These are phyloP conservation scores for Pseudomyrmex concolor DNA, from an alignment of 1,140 invertebrate genomes.

Conservation along the genomic window DNA sequence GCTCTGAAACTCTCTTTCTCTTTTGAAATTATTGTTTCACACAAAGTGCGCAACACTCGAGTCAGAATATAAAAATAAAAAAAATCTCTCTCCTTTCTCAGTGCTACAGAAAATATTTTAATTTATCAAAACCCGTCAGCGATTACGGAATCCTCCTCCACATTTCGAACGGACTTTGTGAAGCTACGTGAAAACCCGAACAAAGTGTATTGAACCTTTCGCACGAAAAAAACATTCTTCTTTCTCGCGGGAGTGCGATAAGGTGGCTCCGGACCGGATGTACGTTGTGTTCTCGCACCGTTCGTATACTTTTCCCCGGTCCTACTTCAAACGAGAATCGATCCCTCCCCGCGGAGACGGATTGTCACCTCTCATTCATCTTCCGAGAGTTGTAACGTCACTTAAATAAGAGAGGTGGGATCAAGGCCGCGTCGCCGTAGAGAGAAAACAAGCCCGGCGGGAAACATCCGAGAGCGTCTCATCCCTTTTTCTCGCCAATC, in stretches of 20 bases:
- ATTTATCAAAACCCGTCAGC: neutral
- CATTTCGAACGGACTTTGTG: neutral
- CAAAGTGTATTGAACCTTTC: neutral
- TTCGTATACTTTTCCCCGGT: constrained; percentile 17
- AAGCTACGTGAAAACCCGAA: neutral
- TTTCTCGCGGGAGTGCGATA: neutral
- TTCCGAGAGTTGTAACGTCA: constrained; percentile 55
- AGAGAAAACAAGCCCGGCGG: constrained; percentile 6
- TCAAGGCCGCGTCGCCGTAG: constrained; percentile 43
- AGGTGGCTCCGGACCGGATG: no score
- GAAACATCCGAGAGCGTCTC: constrained; percentile 15
- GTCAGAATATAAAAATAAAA: no score
- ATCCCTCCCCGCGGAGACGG: constrained; percentile 44
- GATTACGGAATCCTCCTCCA: neutral
- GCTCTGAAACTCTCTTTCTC: no score
- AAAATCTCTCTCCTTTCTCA: no score
- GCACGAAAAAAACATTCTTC: neutral
- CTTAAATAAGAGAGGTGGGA: constrained; percentile 61
- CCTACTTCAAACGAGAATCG: constrained; percentile 22
- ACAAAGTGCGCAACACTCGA: no score
- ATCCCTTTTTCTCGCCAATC: constrained; percentile 13
- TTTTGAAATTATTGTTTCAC: no score
- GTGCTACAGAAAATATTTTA: no score
- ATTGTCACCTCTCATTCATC: constrained; percentile 44
- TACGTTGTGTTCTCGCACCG: no score